phyloP scores from a whole-genome alignment of 2,888 invertebrate species.

The Eustalomyia histrio region DNA sequence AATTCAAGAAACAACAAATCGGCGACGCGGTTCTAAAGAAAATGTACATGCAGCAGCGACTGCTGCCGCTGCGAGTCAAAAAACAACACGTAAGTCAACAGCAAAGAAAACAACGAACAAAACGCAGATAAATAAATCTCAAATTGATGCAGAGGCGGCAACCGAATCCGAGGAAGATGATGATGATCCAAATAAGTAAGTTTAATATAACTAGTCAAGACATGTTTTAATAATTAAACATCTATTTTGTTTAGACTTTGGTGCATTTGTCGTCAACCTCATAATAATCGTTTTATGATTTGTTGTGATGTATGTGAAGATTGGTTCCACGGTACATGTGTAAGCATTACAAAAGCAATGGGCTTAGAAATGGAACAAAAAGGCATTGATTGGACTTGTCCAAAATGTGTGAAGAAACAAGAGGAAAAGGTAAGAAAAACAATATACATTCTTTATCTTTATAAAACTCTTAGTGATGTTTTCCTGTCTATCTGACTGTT shows the following conservation, averaged over 20 bases:
- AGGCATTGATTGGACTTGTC: constrained; percentile 93
- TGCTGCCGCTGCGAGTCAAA: constrained; percentile 34
- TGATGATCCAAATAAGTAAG: constrained; percentile 91
- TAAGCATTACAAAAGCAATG: constrained; percentile 94
- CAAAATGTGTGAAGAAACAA: constrained; percentile 83
- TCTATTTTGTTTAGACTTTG: constrained; percentile 83
- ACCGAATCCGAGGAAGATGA: constrained; percentile 83
- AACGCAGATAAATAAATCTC: constrained; percentile 65
- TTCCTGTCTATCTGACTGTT: too few relatives aligned
- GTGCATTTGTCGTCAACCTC: constrained; percentile 97
- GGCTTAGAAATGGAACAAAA: constrained; percentile 95
- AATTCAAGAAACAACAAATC: constrained; percentile 33
- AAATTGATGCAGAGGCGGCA: constrained; percentile 70
- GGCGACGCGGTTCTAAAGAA: constrained; percentile 65
- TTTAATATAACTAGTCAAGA: neutral
- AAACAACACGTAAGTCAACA: constrained; percentile 40
- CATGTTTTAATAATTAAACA: too few relatives aligned
- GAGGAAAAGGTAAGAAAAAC: constrained; percentile 72
- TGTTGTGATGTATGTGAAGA: constrained; percentile 97
- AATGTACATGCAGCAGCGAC: constrained; percentile 16
- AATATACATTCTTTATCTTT: too few relatives aligned
- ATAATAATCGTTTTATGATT: constrained; percentile 98
- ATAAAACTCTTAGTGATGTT: too few relatives aligned
- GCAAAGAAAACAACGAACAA: constrained; percentile 60
- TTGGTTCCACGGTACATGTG: constrained; percentile 99